A percentile compares a stretch with the other conserved stretches of the same genome.
Evolutionary conservation across 2,888 invertebrate species (phyloP).

Genomic region (Stenurella melanura): DNA sequence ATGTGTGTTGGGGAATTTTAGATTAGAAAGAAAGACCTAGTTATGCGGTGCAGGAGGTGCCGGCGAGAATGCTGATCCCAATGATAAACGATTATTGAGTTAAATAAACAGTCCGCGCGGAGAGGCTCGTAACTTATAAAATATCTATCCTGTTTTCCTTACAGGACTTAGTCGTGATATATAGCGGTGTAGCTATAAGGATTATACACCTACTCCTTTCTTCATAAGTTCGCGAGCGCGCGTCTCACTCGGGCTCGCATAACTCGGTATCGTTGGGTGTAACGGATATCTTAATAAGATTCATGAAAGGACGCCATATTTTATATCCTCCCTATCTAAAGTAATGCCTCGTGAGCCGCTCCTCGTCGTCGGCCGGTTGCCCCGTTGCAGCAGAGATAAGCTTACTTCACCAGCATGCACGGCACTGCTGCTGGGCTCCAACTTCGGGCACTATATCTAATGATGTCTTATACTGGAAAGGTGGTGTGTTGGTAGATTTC

Average conservation of each 20-base stretch:
- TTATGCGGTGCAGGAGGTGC: constrained; percentile 21
- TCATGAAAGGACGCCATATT: constrained; percentile 89
- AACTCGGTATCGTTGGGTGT: constrained; percentile 75
- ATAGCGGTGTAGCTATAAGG: constrained; percentile 75
- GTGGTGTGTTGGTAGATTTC: constrained; percentile 70
- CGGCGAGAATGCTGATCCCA: constrained; percentile 62
- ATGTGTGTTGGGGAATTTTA: not conserved
- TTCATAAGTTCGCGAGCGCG: constrained; percentile 73
- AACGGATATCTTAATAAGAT: constrained; percentile 87
- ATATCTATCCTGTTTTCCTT: constrained; percentile 75
- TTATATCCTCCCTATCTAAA: constrained; percentile 80
- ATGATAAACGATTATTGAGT: constrained; percentile 74
- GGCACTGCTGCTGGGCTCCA: constrained; percentile 62
- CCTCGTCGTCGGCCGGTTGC: constrained; percentile 63
- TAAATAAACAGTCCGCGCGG: constrained; percentile 72
- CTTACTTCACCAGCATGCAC: constrained; percentile 56
- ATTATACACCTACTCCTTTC: constrained; percentile 76
- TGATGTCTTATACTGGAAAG: constrained; percentile 67
- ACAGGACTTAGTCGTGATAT: constrained; percentile 74
- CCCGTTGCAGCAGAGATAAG: constrained; percentile 68
- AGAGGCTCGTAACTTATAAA: constrained; percentile 73
- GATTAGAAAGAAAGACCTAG: constrained; percentile 14
- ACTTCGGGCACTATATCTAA: constrained; percentile 62
- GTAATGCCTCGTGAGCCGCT: constrained; percentile 71
- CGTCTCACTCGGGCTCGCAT: constrained; percentile 65